Evolutionary conservation across 2,888 invertebrate genomes (phyloP), one percentile per base, ranked within the genome.

Genomic region (Subacronicta megacephala): DNA sequence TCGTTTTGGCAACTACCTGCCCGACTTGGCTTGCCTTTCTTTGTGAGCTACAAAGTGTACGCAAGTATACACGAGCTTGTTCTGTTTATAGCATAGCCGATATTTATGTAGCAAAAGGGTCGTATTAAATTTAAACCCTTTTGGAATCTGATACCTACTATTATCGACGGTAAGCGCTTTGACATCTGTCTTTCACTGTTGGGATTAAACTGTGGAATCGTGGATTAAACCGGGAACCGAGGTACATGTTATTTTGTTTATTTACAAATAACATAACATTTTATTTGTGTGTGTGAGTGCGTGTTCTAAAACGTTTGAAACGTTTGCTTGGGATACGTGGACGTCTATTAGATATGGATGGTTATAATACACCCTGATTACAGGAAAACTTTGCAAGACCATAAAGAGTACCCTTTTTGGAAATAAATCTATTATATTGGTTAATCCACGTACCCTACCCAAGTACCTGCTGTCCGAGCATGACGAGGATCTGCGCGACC

Each of bases 381-480:
- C 9, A 23, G 3, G 18, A 18, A 4, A 18, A 4, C 18, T 18
- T 2, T 18, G 18, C 9, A 23, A 9, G 9, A 23, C 1, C 23
- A 23, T 1, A 23, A 9, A 9, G 23, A 1, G 9, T 2, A 23
- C 23, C n/a, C n/a, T 23, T 26, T 2, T 26, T 26, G 0, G 3
- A 26, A 26, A 26, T 26, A 26, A 10, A 26, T 3, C 3, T 26
- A 10, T 26, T 5, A 5, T 12, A 31, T 31, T 31, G 31, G 10
- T 7, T 18, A 7, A 17, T 9, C 33, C 20, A 55, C 38, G n/a
- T 51, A 47, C 50, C 52, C 51, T 52, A 62, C 23, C 60, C 60
- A 16, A 62, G 52, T 88, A 92, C 92, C 90, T 92, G 90, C 81
- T 91, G 87, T 62, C 92, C 92, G 6, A 93, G 75, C 81, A 83